Conservation (phyloP, 2,113 vertebrate species). For the Melanocharis versteri region DNA sequence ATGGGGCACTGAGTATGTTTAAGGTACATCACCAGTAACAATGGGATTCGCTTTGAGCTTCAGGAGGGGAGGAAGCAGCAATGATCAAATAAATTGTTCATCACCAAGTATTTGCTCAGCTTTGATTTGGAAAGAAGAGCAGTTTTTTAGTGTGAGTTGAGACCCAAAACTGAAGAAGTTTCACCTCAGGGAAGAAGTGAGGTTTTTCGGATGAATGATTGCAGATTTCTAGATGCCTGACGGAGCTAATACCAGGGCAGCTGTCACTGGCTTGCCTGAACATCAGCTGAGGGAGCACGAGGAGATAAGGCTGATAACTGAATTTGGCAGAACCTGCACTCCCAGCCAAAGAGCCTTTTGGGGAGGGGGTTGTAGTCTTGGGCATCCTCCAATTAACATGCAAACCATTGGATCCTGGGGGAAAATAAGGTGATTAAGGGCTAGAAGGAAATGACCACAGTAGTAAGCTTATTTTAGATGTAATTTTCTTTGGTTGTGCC, state of each 20-base stretch:
- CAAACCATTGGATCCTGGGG: background rate
- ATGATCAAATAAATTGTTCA: background rate
- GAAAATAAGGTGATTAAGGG: background rate
- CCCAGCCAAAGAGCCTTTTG: background rate
- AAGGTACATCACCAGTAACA: accelerated
- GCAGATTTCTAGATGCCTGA: background rate
- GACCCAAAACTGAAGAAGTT: background rate
- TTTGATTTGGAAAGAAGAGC: background rate
- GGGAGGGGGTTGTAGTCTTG: background rate
- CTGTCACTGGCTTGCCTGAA: background rate
- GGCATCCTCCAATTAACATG: background rate
- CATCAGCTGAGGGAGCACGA: background rate
- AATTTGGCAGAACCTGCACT: background rate
- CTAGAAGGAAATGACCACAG: background rate
- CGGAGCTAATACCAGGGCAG: background rate
- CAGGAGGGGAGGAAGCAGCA: background rate
- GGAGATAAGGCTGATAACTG: background rate
- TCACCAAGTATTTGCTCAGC: background rate
- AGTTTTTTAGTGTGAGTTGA: background rate
- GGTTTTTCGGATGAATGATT: background rate
- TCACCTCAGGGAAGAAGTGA: background rate
- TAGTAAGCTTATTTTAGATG: background rate
- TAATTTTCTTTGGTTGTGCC: background rate
- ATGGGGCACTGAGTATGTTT: too few species aligned
- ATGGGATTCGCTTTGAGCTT: background rate